Base-by-base conservation (phyloP, 2,888 invertebrate genomes). In the Drosophila mulleri region DNA sequence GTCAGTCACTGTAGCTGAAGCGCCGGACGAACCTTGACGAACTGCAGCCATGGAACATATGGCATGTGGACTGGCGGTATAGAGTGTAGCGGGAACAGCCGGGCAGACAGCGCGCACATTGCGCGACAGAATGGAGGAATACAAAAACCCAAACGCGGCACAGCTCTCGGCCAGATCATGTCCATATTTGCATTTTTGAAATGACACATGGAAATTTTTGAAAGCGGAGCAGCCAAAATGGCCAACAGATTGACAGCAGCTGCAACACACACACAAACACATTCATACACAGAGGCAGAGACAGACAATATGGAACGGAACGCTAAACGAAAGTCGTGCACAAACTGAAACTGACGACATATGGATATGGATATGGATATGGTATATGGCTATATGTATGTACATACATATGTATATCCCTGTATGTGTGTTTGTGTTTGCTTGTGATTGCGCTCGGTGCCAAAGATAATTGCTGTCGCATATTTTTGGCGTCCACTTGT, bases 111-210 rank as follows among this genome's bases (percentile, higher is more conserved):
- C 57, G 57, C n/a, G 57, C 57, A 57, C 23, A 53, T 53, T 53
- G 37, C 37, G 53, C 53, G 29, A 44, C 62, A 58, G 65, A 59
- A 50, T 52, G 54, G 48, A 45, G 54, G 44, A 61, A 72, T 56
- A 41, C 23, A 50, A 57, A 44, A 57, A 57, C 57, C 53, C 57
- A 57, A 57, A 57, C 52, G 60, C 47, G 57, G 56, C 70, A 50
- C 50, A 58, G 54, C 67, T 57, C 57, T 44, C 61, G 63, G 75
- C 77, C 83, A 89, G 82, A 86, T 87, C 90, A 87, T 87, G 90
- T 86, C 87, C 87, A 87, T 87, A 87, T 89, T 87, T 87, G 87
- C 87, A 87, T 87, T 87, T 88, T 83, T 88, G 90, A 87, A 87
- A 89, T 87, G 87, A 87, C 87, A 87, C 90, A 87, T 87, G 87